Evolutionary conservation across 2,888 invertebrate genomes (phyloP), one percentile per base, ranked within the genome.

Genomic region (Tromatobia lineatoria): DNA sequence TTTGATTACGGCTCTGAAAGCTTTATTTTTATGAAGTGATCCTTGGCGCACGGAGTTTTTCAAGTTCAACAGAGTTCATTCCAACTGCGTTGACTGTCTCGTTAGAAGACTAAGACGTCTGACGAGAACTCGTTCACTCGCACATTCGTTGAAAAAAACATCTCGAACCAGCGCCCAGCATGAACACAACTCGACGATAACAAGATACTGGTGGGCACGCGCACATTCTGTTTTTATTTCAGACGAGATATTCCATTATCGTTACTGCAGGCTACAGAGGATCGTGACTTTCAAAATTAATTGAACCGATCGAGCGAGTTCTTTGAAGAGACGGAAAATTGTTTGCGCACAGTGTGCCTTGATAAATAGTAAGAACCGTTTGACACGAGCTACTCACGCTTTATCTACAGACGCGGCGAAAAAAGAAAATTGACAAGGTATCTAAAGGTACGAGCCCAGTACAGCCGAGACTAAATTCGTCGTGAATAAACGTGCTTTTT

Each of bases 391-490:
- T 74, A 61, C 64, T 74, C 61, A 64, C 47, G 34, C 61, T 50
- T 64, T 50, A 42, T 64, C 59, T 23, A 45, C 4, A 66, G 25
- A 29, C 25, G 23, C 0, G 20, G 15, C 29, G 29, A 29, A 34
- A 70, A 70, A 70, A 34, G n/a, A 47, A 47, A 13, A 67, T 45
- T 73, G 42, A 59, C 42, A 13, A 59, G 59, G 25, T 29, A 20
- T 6, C 52, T 76, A 66, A 25, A 23, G 34, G 20, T 23, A 67
- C 38, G n/a, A 23, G n/a, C 59, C 20, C 15, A 13, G 52, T 23
- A 47, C 23, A 29, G 73, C 54, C 34, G 25, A 42, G 59, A 75
- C 61, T 45, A 64, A 76, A 80, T 76, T 66, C 76, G 57, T 71
- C 75, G 29, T 25, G 50, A 54, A 59, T 75, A 50, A 73, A 73